phyloP scores from a whole-genome alignment of 2,113 vertebrate genomes.

The Suricata suricatta region DNA sequence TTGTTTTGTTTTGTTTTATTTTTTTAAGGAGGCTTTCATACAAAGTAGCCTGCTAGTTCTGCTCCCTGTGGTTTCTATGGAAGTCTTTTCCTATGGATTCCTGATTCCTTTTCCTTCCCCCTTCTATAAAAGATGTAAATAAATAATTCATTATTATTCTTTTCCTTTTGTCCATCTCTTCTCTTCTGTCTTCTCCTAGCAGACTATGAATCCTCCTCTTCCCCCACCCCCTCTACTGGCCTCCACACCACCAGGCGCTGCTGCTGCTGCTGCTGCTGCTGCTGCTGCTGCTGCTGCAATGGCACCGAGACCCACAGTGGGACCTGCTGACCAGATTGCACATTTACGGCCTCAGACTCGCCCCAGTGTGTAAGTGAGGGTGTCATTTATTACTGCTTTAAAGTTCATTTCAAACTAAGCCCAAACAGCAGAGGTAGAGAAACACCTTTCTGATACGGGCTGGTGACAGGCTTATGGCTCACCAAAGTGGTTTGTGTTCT shows the following conservation, averaged over 20 bases:
- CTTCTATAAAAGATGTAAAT: conserved; percentile 7
- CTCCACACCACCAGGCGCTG: neutral
- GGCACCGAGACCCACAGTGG: conserved; percentile 88
- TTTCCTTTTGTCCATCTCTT: neutral
- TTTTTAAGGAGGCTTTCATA: neutral
- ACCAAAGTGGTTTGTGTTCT: conserved; percentile 31
- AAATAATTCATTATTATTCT: neutral
- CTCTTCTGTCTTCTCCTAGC: conserved; percentile 35
- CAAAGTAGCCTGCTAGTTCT: neutral
- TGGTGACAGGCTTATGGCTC: neutral
- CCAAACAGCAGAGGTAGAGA: neutral
- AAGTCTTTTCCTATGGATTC: neutral
- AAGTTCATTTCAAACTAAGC: neutral
- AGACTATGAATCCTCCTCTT: conserved; percentile 88
- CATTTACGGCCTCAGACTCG: conserved; percentile 89
- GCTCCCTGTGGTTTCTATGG: neutral
- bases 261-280: conserved; percentile 39
- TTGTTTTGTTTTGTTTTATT: too few species aligned
- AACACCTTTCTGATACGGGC: neutral
- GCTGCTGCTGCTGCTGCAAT: conserved; percentile 82
- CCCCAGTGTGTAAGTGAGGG: conserved; percentile 94
- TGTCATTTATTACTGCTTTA: neutral
- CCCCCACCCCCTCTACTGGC: conserved; percentile 94
- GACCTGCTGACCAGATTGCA: conserved; percentile 89
- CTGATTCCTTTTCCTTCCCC: neutral